A percentile compares a stretch with the other conserved stretches of the same genome.
phyloP scores from a whole-genome alignment of 1,140 invertebrate species.

The Temnothorax nylanderi region DNA sequence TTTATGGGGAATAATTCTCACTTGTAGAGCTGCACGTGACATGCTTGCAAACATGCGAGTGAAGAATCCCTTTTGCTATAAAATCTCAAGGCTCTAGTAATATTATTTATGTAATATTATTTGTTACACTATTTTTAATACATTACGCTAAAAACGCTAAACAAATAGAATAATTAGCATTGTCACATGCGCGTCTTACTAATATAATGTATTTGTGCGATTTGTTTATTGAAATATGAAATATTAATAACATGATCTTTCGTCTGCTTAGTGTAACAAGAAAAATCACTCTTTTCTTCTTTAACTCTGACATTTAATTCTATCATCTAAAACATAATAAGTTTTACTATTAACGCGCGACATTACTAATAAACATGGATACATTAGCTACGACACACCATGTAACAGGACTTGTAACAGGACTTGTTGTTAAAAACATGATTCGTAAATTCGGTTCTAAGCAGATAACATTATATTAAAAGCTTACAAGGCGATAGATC shows the following conservation, averaged over 20 bases:
- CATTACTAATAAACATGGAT: neutral
- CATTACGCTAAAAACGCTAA: neutral
- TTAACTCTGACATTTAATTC: neutral
- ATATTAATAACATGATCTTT: neutral
- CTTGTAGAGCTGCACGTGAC: constrained; percentile 47
- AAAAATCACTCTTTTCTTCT: neutral
- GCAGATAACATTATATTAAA: constrained; percentile 64
- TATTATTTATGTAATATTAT: neutral
- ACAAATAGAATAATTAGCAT: neutral
- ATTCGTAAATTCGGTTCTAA: constrained; percentile 66
- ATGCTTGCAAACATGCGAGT: constrained; percentile 10
- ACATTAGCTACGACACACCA: neutral
- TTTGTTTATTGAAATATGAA: neutral
- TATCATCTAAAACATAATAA: neutral
- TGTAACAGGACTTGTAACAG: neutral
- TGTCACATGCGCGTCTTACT: neutral
- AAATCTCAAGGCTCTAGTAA: neutral
- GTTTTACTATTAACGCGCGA: neutral
- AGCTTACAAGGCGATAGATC: constrained; percentile 25
- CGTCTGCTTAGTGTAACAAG: neutral
- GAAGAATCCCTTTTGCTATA: neutral
- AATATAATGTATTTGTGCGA: neutral
- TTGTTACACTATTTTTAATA: neutral
- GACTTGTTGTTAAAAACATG: constrained; percentile 61
- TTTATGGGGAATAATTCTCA: constrained; percentile 76